Conservation (phyloP, 2,888 invertebrate species). For the Drosophila rubida region DNA sequence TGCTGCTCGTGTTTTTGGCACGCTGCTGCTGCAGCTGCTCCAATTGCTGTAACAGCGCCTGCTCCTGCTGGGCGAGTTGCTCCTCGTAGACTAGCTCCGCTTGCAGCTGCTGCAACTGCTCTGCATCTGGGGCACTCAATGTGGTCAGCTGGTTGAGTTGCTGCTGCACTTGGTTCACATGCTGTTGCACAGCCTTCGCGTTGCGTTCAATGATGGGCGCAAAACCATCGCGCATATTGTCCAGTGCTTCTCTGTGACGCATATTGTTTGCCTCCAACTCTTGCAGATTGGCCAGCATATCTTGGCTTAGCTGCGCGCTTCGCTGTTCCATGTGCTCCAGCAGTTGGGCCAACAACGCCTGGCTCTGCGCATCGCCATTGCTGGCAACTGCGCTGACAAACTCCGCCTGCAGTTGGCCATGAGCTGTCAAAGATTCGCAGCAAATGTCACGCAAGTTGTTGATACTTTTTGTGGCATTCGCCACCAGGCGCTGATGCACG, state of each 20-base stretch:
- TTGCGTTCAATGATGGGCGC: slow-evolving; percentile 54
- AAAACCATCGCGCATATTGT: slow-evolving; percentile 64
- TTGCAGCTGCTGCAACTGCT: slow-evolving; percentile 57
- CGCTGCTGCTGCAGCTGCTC: slow-evolving; percentile 83
- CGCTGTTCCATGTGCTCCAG: slow-evolving; percentile 70
- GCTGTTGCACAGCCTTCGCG: slow-evolving; percentile 47
- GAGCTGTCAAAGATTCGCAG: slow-evolving; percentile 55
- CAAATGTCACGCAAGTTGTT: slow-evolving; percentile 67
- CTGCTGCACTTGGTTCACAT: slow-evolving; percentile 58
- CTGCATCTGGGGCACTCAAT: slow-evolving; percentile 47
- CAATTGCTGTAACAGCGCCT: slow-evolving; percentile 77
- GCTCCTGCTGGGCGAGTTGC: slow-evolving; percentile 66
- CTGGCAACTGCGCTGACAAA: slow-evolving; percentile 53
- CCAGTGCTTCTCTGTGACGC: slow-evolving; percentile 67
- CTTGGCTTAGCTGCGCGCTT: slow-evolving; percentile 56
- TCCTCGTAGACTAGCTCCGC: slow-evolving; percentile 60
- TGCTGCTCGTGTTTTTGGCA: slow-evolving; percentile 74
- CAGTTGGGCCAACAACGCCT: slow-evolving; percentile 51
- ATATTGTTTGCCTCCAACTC: slow-evolving; percentile 66
- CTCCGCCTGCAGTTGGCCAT: slow-evolving; percentile 61
- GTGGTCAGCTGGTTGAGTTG: slow-evolving; percentile 60
- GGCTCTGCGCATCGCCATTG: slow-evolving; percentile 63
- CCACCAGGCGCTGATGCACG: slow-evolving; percentile 69
- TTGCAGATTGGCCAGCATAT: slow-evolving; percentile 66
- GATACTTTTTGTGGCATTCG: slow-evolving; percentile 69